These are phyloP conservation scores for Electrona antarctica DNA, from an alignment of 2,113 vertebrate genomes.

Conservation along the genomic window DNA sequence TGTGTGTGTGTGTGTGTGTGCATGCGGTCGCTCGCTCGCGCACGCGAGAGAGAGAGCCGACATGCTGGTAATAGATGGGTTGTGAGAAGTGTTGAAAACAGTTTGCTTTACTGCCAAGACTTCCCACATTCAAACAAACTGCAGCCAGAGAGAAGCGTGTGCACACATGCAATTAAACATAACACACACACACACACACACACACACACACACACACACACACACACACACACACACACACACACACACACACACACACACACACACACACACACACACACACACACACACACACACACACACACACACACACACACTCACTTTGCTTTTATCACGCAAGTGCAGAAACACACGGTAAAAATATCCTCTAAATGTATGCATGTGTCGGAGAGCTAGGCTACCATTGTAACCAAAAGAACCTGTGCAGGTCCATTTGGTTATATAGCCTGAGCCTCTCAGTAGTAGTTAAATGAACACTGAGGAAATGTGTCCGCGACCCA, in stretches of 20 bases:
- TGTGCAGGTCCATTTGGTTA: no score
- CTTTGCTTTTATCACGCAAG: not conserved
- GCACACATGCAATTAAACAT: no score
- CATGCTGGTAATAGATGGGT: not conserved
- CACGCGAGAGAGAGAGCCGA: not conserved
- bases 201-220: not conserved
- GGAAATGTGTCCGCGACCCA: no score
- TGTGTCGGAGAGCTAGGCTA: no score
- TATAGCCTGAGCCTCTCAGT: no score
- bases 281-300: slow-evolving; percentile 1
- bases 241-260: not conserved
- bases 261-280: not conserved
- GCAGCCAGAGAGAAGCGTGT: not conserved
- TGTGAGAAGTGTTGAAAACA: not conserved
- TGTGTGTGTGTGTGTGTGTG: not conserved
- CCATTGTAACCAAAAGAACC: no score
- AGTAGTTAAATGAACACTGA: no score
- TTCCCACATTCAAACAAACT: not conserved
- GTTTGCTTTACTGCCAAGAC: not conserved
- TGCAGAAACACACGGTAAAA: slow-evolving; percentile 1
- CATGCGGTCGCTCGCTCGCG: not conserved
- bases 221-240: not conserved
- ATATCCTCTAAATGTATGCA: no score
- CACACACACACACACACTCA: not conserved
- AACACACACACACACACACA: slow-evolving; percentile 1